Percentiles rank a stretch among this genome's conserved stretches.
Evolutionary conservation across 2,888 invertebrate genomes (phyloP).

Genomic region (Euplexia lucipara): DNA sequence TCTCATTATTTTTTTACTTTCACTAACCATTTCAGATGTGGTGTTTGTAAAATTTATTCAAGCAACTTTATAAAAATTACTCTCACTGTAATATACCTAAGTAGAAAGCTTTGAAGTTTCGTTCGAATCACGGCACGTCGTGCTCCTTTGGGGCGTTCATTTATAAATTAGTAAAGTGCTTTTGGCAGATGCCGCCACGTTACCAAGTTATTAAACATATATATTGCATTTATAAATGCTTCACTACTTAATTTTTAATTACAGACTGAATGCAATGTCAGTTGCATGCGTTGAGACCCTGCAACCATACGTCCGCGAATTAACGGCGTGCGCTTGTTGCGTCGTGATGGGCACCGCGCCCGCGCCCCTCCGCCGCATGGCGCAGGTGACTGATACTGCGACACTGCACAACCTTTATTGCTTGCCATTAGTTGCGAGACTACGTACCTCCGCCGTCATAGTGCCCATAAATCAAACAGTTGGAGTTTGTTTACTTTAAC

Average conservation of each 20-base stretch:
- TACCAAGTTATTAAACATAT: slow-evolving; percentile 30
- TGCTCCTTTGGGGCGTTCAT: neutral
- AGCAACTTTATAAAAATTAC: slow-evolving; percentile 3
- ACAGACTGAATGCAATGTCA: too few relatives aligned
- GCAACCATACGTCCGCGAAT: too few relatives aligned
- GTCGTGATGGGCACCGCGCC: neutral
- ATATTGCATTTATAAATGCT: slow-evolving; percentile 27
- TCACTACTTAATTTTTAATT: slow-evolving; percentile 32
- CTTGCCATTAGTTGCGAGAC: slow-evolving; percentile 4
- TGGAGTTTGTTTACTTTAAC: slow-evolving; percentile 17
- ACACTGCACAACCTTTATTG: neutral
- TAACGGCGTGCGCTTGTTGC: too few relatives aligned
- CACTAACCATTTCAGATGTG: slow-evolving; percentile 17
- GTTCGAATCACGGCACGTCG: neutral
- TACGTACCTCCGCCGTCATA: neutral
- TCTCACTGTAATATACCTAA: slow-evolving; percentile 1
- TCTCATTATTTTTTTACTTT: slow-evolving; percentile 22
- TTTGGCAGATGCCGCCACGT: neutral
- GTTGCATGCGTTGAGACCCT: too few relatives aligned
- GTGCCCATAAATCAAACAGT: slow-evolving; percentile 19
- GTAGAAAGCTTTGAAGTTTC: slow-evolving; percentile 8
- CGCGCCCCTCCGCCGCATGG: neutral
- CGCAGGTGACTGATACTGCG: neutral
- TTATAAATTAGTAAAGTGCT: slow-evolving; percentile 21
- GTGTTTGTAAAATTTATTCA: slow-evolving; percentile 12